These are phyloP conservation scores for Beaufortia kweichowensis DNA, from an alignment of 2,113 vertebrate species.

Conservation along the genomic window DNA sequence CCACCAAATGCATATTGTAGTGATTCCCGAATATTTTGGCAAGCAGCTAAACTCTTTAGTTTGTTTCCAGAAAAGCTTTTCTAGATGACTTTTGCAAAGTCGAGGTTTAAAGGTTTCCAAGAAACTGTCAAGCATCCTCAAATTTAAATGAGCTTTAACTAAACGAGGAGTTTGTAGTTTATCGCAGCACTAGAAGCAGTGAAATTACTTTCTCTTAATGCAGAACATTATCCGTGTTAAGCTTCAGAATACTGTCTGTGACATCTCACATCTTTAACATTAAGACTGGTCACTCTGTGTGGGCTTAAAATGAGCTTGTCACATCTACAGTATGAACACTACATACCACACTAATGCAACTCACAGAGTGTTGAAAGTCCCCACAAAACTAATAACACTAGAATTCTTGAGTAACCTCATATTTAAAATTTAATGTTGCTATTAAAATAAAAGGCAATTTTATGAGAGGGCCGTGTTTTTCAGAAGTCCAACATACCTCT, in stretches of 20 bases:
- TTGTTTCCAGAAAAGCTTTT: not conserved
- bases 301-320: slow-evolving; percentile 7
- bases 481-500: not conserved
- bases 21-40: no score
- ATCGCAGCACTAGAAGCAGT: not conserved
- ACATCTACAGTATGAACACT: slow-evolving; percentile 1
- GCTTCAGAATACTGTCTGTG: not conserved
- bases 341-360: not conserved
- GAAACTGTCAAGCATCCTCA: no score
- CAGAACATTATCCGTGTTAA: not conserved
- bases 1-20: no score
- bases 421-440: not conserved
- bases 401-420: not conserved
- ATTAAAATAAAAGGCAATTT: not conserved
- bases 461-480: not conserved
- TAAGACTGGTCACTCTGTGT: not conserved
- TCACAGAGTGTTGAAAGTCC: not conserved
- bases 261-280: not conserved
- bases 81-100: no score
- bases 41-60: no score
- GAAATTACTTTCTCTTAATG: not conserved
- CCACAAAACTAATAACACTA: not conserved
- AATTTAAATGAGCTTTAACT: no score
- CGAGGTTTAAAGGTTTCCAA: no score
- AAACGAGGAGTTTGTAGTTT: no score